phyloP scores from a whole-genome alignment of 1,140 invertebrate genomes.

The Drosophila bifasciata region DNA sequence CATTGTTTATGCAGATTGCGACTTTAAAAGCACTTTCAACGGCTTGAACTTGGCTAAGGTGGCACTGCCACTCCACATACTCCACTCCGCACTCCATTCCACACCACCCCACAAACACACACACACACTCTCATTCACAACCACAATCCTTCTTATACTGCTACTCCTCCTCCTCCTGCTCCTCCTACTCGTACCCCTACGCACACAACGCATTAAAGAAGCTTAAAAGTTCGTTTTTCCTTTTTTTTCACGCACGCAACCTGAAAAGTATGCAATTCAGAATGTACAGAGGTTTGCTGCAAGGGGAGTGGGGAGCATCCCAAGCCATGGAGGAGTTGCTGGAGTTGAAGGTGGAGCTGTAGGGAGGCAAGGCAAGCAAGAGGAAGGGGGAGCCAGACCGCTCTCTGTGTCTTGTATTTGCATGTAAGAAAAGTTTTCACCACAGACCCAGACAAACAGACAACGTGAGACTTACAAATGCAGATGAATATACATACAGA shows the following conservation, averaged over 20 bases:
- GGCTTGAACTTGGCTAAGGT: conserved; percentile 75
- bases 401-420: conserved; percentile 45
- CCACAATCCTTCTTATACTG: background rate
- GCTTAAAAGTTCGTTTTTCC: conserved; percentile 70
- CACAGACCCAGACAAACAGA: conserved; percentile 78
- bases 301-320: background rate
- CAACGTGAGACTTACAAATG: conserved; percentile 74
- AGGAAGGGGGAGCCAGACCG: background rate
- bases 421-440: conserved; percentile 78
- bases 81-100: conserved; percentile 17
- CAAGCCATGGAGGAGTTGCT: background rate
- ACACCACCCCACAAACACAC: conserved; percentile 25
- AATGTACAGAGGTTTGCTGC: conserved; percentile 34
- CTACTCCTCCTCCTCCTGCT: background rate
- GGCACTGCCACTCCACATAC: conserved; percentile 10
- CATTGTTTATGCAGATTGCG: conserved; percentile 42
- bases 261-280: conserved; percentile 76
- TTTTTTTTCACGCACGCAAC: conserved; percentile 64
- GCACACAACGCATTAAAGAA: conserved; percentile 79
- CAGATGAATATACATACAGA: conserved; percentile 16
- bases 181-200: conserved; percentile 7
- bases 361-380: conserved; percentile 40
- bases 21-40: conserved; percentile 80
- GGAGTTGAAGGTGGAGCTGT: background rate
- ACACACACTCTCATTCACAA: conserved; percentile 6